Conservation (phyloP, 2,113 vertebrate genomes). For the Bos javanicus region DNA sequence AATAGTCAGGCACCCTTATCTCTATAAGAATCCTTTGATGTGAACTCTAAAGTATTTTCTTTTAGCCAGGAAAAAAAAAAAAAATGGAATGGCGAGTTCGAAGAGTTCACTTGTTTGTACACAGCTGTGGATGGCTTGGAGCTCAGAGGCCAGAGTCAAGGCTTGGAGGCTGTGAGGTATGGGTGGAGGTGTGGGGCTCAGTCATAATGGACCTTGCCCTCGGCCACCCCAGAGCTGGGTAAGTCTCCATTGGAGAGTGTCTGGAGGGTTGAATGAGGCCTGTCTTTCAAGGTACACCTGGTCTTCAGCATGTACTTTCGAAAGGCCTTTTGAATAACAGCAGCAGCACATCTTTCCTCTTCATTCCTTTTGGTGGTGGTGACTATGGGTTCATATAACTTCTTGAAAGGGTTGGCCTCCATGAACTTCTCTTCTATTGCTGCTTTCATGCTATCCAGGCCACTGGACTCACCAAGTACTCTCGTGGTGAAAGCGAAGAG, state of each 20-base stretch:
- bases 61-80: background rate
- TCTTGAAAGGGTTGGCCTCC: slow-evolving; percentile 85
- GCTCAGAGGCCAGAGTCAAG: background rate
- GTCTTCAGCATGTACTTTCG: slow-evolving; percentile 83
- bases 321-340: slow-evolving; percentile 91
- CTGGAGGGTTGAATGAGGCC: background rate
- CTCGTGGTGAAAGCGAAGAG: slow-evolving; percentile 96
- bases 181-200: background rate
- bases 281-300: background rate
- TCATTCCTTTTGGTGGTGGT: slow-evolving; percentile 91
- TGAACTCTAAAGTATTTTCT: background rate
- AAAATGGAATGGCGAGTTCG: background rate
- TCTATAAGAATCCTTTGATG: background rate
- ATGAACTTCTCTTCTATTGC: slow-evolving; percentile 95
- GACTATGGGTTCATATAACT: slow-evolving; percentile 91
- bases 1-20: background rate
- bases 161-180: background rate
- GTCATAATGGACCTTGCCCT: slow-evolving; percentile 65
- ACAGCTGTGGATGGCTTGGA: background rate
- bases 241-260: slow-evolving; percentile 54
- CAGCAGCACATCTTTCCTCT: slow-evolving; percentile 87
- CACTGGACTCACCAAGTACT: slow-evolving; percentile 90
- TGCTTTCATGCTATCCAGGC: slow-evolving; percentile 89
- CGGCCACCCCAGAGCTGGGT: background rate
- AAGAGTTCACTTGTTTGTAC: background rate